These are phyloP conservation scores for Galeopsomyia nigrocyanea DNA, from an alignment of 2,888 invertebrate genomes.

Conservation along the genomic window DNA sequence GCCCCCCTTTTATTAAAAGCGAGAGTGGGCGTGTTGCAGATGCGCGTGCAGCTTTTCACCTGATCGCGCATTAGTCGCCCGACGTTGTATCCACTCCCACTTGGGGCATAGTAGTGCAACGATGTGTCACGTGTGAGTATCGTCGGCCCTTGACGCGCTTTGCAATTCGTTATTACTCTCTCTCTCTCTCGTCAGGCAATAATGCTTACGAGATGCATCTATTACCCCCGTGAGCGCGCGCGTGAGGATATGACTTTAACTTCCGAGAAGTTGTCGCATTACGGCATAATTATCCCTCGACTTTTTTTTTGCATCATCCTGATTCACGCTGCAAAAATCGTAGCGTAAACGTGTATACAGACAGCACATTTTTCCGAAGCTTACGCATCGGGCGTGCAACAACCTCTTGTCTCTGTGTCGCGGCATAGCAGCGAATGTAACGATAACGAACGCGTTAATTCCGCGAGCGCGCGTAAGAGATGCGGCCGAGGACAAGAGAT, in stretches of 20 bases:
- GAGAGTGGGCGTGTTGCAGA: constrained; percentile 59
- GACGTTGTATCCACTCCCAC: not conserved
- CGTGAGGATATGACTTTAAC: too few species aligned
- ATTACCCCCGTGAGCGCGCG: constrained; percentile 1
- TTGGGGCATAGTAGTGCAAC: not conserved
- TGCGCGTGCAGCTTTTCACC: constrained; percentile 27
- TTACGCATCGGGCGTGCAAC: too few species aligned
- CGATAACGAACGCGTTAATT: not conserved
- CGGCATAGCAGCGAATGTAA: too few species aligned
- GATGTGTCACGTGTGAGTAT: constrained; percentile 1
- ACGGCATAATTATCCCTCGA: not conserved
- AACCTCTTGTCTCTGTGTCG: too few species aligned
- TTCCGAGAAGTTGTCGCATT: constrained; percentile 10
- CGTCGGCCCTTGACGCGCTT: constrained; percentile 10
- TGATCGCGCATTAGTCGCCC: constrained; percentile 19
- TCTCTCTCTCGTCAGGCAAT: not conserved
- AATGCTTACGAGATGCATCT: constrained; percentile 22
- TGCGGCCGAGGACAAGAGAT: constrained; percentile 10
- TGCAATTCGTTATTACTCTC: constrained; percentile 24
- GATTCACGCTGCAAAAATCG: too few species aligned
- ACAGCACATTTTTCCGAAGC: too few species aligned
- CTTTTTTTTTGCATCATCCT: too few species aligned
- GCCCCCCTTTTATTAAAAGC: constrained; percentile 63
- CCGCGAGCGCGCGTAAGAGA: not conserved
- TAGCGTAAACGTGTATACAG: too few species aligned